Evolutionary conservation across 23 tunicate species (phyloP).

Genomic region (Phallusia fumigata): DNA sequence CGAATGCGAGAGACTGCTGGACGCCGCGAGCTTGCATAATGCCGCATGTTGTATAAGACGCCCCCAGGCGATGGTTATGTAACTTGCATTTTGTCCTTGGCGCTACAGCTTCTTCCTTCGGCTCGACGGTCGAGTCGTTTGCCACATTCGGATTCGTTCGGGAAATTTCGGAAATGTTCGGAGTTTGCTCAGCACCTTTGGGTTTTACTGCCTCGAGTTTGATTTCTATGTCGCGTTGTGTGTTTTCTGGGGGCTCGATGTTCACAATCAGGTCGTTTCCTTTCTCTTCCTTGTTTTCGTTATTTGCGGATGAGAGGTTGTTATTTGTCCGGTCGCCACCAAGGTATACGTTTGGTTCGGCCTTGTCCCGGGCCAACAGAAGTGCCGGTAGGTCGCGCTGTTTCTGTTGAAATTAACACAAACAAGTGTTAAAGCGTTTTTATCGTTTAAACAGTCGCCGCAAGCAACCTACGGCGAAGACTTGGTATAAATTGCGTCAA

Average conservation of each 20-base stretch:
- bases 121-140: background rate
- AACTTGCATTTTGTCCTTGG: background rate
- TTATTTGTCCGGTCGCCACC: background rate
- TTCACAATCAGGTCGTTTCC: background rate
- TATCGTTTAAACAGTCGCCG: too few species aligned
- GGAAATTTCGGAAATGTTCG: background rate
- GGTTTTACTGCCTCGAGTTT: background rate
- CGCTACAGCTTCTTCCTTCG: background rate
- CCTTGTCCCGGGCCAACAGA: background rate
- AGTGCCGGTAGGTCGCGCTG: constrained; percentile 1
- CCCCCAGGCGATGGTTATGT: background rate
- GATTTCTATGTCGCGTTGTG: background rate
- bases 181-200: background rate
- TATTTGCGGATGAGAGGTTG: background rate
- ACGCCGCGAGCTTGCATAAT: background rate
- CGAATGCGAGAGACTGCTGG: background rate
- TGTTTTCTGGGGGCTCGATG: background rate
- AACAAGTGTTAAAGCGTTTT: too few species aligned
- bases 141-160: background rate
- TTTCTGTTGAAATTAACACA: background rate
- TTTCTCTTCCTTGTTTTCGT: background rate
- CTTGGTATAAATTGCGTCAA: too few species aligned
- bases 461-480: too few species aligned
- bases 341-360: background rate
- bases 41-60: too few species aligned